A percentile compares a stretch with the other conserved stretches of the same genome.
These are phyloP conservation scores for Cheirogaleus medius DNA, from an alignment of 2,113 vertebrate genomes.

Conservation along the genomic window DNA sequence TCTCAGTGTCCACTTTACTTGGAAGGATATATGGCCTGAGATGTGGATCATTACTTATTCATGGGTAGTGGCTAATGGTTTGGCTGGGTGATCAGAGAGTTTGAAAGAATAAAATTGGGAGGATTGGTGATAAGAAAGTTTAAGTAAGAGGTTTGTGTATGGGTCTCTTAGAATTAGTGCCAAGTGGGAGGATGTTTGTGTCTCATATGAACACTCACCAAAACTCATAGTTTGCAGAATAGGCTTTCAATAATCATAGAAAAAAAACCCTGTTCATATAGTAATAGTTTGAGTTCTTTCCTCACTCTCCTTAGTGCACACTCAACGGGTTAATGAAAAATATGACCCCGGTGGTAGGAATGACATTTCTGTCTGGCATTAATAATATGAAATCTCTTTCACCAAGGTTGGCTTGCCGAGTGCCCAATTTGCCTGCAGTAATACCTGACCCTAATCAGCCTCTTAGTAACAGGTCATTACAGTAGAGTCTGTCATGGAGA, in stretches of 20 bases:
- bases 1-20: conserved; percentile 40
- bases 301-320: neutral
- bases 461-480: neutral
- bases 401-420: neutral
- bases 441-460: neutral
- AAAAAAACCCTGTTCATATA: neutral
- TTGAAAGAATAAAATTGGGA: conserved; percentile 28
- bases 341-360: neutral
- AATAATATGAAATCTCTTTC: neutral
- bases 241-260: neutral
- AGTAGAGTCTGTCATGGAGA: neutral
- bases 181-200: neutral
- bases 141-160: neutral
- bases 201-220: neutral
- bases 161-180: neutral
- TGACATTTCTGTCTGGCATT: neutral
- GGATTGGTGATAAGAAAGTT: neutral
- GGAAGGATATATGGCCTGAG: conserved; percentile 41
- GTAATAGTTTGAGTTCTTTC: neutral
- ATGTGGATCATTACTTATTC: conserved; percentile 67
- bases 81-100: conserved; percentile 5
- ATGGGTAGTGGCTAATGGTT: conserved; percentile 18
- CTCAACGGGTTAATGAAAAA: neutral
- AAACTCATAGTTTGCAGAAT: neutral
- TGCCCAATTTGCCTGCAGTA: neutral